Evolutionary conservation across 2,113 vertebrate species (phyloP).

Genomic region (Epinephelus fuscoguttatus): DNA sequence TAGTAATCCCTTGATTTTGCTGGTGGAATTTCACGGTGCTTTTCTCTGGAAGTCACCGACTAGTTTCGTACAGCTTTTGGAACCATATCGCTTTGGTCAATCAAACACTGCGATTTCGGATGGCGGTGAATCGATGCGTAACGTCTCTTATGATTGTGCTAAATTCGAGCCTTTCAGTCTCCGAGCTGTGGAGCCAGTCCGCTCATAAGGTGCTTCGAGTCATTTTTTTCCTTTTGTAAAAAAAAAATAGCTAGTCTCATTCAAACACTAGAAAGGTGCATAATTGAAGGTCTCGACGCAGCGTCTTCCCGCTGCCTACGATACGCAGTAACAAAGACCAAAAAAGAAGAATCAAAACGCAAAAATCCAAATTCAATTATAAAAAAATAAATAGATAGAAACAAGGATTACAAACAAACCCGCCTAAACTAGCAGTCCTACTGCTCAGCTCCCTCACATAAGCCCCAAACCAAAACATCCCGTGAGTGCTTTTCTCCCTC

Average conservation of each 20-base stretch:
- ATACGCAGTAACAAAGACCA: conserved; percentile 54
- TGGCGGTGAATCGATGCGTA: conserved; percentile 5
- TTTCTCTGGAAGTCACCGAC: conserved; percentile 25
- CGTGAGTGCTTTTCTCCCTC: conserved; percentile 35
- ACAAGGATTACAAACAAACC: conserved; percentile 66
- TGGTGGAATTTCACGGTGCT: conserved; percentile 73
- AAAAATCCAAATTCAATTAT: conserved; percentile 68
- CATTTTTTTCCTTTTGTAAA: conserved; percentile 25
- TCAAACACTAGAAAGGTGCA: conserved; percentile 80
- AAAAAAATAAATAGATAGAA: conserved; percentile 74
- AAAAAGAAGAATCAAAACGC: conserved; percentile 36
- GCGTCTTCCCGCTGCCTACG: conserved; percentile 38
- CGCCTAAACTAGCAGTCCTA: conserved; percentile 53
- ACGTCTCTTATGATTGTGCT: conserved; percentile 53
- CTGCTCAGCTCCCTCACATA: conserved; percentile 32
- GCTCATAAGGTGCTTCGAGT: conserved; percentile 82
- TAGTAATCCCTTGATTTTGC: conserved; percentile 55
- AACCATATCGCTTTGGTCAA: conserved; percentile 70
- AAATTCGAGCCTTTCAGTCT: conserved; percentile 52
- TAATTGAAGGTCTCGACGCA: conserved; percentile 49
- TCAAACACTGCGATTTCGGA: conserved; percentile 22
- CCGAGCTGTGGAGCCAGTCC: conserved; percentile 58
- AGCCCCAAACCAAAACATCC: conserved; percentile 24
- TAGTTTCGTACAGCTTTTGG: conserved; percentile 46
- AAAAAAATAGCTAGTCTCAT: conserved; percentile 74